Evolutionary conservation across 2,113 vertebrate genomes (phyloP).

Genomic region (Motacilla alba): DNA sequence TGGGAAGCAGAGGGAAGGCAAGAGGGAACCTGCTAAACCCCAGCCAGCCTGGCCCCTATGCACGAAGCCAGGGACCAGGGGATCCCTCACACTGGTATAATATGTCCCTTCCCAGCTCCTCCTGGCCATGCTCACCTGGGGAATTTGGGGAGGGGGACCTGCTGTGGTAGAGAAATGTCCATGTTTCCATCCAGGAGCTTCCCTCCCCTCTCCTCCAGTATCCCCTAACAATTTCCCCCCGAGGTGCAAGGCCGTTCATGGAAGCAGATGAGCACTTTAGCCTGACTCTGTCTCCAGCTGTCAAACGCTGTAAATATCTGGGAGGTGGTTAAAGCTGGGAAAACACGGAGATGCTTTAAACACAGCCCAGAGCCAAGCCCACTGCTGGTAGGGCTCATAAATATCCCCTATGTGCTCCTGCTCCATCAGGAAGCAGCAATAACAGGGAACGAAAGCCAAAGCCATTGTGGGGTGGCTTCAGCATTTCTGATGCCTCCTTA

Average conservation of each 20-base stretch:
- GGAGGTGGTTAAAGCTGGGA: constrained; percentile 1
- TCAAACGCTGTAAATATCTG: constrained; percentile 36
- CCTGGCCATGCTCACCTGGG: accelerated
- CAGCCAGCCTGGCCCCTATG: neutral
- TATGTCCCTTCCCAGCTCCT: neutral
- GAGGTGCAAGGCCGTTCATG: neutral
- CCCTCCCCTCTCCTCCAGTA: neutral
- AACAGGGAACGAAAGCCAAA: constrained; percentile 9
- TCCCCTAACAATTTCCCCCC: neutral
- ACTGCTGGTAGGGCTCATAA: constrained; percentile 4
- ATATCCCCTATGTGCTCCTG: constrained; percentile 22
- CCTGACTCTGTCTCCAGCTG: constrained; percentile 7
- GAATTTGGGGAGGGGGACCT: neutral
- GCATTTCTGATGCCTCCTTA: neutral
- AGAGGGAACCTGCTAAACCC: neutral
- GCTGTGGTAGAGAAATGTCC: too few species aligned
- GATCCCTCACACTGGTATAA: neutral
- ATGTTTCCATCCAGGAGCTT: neutral
- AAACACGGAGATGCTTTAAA: neutral
- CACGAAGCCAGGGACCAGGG: accelerated
- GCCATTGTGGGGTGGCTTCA: neutral
- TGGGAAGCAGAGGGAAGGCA: neutral
- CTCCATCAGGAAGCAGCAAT: neutral
- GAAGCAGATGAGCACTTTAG: neutral
- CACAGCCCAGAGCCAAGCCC: constrained; percentile 14